Base-by-base conservation (phyloP, 2,113 vertebrate genomes). In the Micromys minutus region DNA sequence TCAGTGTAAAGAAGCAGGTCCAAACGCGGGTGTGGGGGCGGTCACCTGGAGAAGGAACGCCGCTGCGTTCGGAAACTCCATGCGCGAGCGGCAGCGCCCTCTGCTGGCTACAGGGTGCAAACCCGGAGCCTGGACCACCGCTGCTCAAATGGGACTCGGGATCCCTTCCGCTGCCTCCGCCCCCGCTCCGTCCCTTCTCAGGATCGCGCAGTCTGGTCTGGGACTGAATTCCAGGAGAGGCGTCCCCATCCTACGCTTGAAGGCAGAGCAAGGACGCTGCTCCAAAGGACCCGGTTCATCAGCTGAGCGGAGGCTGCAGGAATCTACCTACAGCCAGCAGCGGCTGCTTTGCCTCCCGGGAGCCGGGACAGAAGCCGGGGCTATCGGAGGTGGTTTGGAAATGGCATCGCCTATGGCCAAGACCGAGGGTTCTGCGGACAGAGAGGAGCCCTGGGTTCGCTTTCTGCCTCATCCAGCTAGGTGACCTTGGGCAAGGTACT, bases 401-500 rank as follows among this genome's bases (percentile, higher is more conserved):
- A 91, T 91, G 89, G 79, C 91, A 75, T 93, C 87, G 87, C 71
- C 87, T 93, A 47, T 91, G 95, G 95, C 84, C 95, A 90, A 94
- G 89, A 95, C 81, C 65, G 81, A 92, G 94, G 96, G 95, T 93
- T 97, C 94, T 95, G 88, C 96, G 72, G 92, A 93, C 89, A 87
- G 95, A 96, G 76, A 94, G 96, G 94, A 96, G 94, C 97, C 95
- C 88, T 88, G 95, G 88, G 93, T 86, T 95, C 85, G 97, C 96
- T 96, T 96, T 96, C 93, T 93, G 80, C 88, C 95, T 92, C 95
- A 29, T 92, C 92, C 88, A 92, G 95, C 97, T 96, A 96, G 97
- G 97, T 93, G 97, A 96, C 95, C 96, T 97, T 96, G 96, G 96
- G 95, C 96, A 90, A 97, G 97, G 96, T 89, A 94, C 95, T 95